Evolutionary conservation across 2,888 invertebrate genomes (phyloP).

Genomic region (Epicampocera succincta): DNA sequence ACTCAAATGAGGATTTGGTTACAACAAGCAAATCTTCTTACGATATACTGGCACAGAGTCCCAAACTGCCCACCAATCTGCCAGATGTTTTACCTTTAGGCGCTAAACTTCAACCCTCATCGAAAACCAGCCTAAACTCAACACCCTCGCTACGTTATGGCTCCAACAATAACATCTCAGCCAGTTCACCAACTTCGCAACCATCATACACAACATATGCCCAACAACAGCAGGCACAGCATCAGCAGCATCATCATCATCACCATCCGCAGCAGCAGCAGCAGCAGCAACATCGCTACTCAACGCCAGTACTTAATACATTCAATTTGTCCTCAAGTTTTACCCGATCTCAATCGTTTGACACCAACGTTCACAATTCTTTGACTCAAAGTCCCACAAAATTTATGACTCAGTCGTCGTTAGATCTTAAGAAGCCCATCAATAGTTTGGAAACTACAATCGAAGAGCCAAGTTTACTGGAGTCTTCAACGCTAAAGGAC

Average conservation of each 20-base stretch:
- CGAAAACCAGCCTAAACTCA: slow-evolving; percentile 73
- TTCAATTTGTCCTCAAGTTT: slow-evolving; percentile 72
- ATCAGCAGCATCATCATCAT: slow-evolving; percentile 61
- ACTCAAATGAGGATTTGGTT: slow-evolving; percentile 84
- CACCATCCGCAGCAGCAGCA: slow-evolving; percentile 73
- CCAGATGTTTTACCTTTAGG: slow-evolving; percentile 84
- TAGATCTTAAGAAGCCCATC: slow-evolving; percentile 80
- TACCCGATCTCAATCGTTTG: slow-evolving; percentile 80
- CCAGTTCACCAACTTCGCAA: slow-evolving; percentile 72
- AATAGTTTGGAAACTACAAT: slow-evolving; percentile 79
- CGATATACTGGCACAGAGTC: slow-evolving; percentile 72
- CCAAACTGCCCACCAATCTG: slow-evolving; percentile 81
- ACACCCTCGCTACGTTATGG: slow-evolving; percentile 78
- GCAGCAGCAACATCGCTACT: slow-evolving; percentile 73
- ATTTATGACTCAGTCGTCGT: slow-evolving; percentile 80
- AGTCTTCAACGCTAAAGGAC: slow-evolving; percentile 52
- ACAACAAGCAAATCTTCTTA: slow-evolving; percentile 74
- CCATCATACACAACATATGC: slow-evolving; percentile 38
- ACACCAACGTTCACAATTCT: slow-evolving; percentile 73
- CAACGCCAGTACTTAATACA: slow-evolving; percentile 76
- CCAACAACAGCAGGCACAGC: slow-evolving; percentile 54
- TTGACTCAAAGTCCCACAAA: slow-evolving; percentile 77
- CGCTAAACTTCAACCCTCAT: slow-evolving; percentile 81
- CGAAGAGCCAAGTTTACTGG: slow-evolving; percentile 73
- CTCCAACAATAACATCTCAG: slow-evolving; percentile 78